Conservation (phyloP, 2,888 invertebrate species). For the Melinaea marsaeus region DNA sequence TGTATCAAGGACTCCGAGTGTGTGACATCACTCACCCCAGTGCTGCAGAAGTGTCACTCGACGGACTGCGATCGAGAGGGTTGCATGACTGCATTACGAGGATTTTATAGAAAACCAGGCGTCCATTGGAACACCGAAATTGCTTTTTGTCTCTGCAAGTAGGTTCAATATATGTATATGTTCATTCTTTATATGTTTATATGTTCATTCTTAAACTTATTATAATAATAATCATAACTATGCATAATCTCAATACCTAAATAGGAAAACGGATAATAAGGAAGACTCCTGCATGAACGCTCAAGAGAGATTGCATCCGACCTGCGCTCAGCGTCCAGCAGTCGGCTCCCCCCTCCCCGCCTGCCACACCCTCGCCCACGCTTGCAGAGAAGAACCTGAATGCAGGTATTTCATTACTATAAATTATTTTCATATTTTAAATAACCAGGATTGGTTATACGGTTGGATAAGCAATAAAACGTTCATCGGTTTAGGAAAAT, state of each 20-base stretch:
- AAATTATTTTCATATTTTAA: not conserved
- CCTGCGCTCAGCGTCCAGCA: constrained; percentile 89
- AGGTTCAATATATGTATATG: constrained; percentile 57
- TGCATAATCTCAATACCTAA: too few species aligned
- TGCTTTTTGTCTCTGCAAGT: constrained; percentile 96
- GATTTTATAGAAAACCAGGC: constrained; percentile 89
- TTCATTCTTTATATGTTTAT: too few species aligned
- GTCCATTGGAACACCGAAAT: constrained; percentile 92
- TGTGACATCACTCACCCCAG: constrained; percentile 87
- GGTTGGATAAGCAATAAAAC: too few species aligned
- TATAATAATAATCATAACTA: not conserved
- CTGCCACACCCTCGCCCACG: constrained; percentile 90
- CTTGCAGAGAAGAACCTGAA: constrained; percentile 87
- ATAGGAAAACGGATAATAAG: constrained; percentile 90
- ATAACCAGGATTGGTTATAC: not conserved
- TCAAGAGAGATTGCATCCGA: constrained; percentile 92
- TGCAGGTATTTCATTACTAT: constrained; percentile 82
- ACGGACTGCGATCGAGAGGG: constrained; percentile 87
- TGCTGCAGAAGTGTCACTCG: constrained; percentile 87
- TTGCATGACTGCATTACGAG: constrained; percentile 91
- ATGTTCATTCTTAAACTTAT: not conserved
- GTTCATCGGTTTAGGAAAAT: too few species aligned
- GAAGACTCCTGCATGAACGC: constrained; percentile 93
- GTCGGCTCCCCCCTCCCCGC: constrained; percentile 86
- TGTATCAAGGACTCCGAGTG: constrained; percentile 91